A percentile compares a stretch with the other conserved stretches of the same genome.
These are phyloP conservation scores for Maniola jurtina DNA, from an alignment of 1,140 invertebrate genomes.

Conservation along the genomic window DNA sequence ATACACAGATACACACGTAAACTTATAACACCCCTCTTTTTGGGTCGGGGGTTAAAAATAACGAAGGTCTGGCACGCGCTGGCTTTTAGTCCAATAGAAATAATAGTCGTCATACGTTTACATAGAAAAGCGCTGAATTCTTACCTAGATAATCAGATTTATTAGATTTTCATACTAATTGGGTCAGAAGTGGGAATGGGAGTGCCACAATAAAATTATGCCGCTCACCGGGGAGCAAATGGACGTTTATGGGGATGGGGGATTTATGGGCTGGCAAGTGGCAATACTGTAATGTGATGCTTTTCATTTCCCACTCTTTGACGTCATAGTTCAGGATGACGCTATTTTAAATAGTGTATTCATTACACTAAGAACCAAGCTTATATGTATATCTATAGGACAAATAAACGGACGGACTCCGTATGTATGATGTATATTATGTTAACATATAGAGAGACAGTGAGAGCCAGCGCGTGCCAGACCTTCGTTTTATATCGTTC, in stretches of 20 bases:
- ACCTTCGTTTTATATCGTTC: too few relatives aligned
- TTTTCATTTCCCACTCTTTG: background rate
- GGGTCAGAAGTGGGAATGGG: slow-evolving; percentile 31
- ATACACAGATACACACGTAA: too few relatives aligned
- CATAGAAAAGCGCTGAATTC: background rate
- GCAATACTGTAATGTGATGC: slow-evolving; percentile 17
- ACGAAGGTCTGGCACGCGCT: too few relatives aligned
- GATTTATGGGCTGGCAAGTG: slow-evolving; percentile 38
- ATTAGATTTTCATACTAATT: slow-evolving; percentile 32
- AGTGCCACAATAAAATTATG: slow-evolving; percentile 34
- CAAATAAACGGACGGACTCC: too few relatives aligned
- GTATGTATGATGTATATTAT: too few relatives aligned
- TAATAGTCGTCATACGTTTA: too few relatives aligned
- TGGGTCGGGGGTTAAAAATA: too few relatives aligned
- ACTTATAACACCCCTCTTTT: too few relatives aligned
- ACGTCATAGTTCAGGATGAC: background rate
- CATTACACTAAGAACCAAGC: background rate
- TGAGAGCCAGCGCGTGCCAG: too few relatives aligned
- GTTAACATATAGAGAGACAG: too few relatives aligned
- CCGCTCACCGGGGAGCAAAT: slow-evolving; percentile 26
- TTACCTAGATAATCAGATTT: slow-evolving; percentile 37
- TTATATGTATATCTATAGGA: too few relatives aligned
- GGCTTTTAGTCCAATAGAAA: too few relatives aligned
- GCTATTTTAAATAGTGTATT: background rate
- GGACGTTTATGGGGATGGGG: slow-evolving; percentile 39